Conservation (phyloP, 2,888 invertebrate genomes). For the Ernsta delagoae region DNA sequence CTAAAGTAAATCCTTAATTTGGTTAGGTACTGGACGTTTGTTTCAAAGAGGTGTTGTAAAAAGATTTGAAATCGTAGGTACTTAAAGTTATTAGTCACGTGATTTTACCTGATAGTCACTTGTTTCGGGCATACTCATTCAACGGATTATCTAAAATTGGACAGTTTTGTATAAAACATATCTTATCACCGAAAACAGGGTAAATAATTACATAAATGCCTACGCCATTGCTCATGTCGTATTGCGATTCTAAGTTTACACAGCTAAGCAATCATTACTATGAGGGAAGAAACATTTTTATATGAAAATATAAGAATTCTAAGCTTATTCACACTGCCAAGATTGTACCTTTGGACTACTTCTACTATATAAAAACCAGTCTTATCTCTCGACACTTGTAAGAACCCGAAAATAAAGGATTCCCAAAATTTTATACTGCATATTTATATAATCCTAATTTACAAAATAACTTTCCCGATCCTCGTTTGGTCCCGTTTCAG, state of each 20-base stretch:
- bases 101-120: too few relatives aligned
- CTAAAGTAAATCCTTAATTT: too few relatives aligned
- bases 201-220: too few relatives aligned
- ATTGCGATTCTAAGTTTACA: background rate
- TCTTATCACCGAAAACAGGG: too few relatives aligned
- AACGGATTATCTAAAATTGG: too few relatives aligned
- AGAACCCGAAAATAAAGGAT: conserved; percentile 39
- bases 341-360: conserved; percentile 45
- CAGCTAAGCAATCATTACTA: background rate
- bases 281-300: background rate
- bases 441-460: conserved; percentile 24
- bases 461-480: conserved; percentile 44
- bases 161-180: too few relatives aligned
- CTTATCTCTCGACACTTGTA: conserved; percentile 48
- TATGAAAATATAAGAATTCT: background rate
- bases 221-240: too few relatives aligned
- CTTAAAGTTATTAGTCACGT: too few relatives aligned
- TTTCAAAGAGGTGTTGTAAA: too few relatives aligned
- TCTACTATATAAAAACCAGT: conserved; percentile 44
- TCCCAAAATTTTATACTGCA: conserved; percentile 28
- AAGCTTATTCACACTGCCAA: conserved; percentile 17
- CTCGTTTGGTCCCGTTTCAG: conserved; percentile 50
- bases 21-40: too few relatives aligned
- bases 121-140: too few relatives aligned
- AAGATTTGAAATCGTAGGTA: too few relatives aligned